A percentile compares a stretch with the other conserved stretches of the same genome.
Conservation (phyloP, 1,140 invertebrate species). For the Coenobita brevimanus region DNA sequence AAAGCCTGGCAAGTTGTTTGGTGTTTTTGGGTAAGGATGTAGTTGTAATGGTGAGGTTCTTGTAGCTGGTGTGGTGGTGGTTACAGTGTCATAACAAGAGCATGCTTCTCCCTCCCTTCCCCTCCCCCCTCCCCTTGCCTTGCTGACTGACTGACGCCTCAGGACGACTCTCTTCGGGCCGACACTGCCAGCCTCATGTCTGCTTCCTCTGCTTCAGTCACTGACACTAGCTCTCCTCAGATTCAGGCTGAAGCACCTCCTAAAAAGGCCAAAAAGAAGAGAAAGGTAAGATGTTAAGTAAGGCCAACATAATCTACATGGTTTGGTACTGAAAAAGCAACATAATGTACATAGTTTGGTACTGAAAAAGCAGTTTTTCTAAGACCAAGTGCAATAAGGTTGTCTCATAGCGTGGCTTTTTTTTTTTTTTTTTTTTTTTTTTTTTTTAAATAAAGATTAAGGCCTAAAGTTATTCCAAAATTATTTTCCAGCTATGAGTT, state of each 20-base stretch:
- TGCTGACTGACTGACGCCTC: constrained; percentile 46
- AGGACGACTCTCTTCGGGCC: constrained; percentile 50
- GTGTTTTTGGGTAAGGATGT: constrained; percentile 21
- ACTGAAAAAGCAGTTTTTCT: too few relatives aligned
- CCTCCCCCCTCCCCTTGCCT: constrained; percentile 31
- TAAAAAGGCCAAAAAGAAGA: constrained; percentile 63
- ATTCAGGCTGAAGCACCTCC: constrained; percentile 33
- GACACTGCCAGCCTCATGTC: constrained; percentile 62
- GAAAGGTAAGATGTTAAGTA: constrained; percentile 49
- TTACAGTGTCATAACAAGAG: constrained; percentile 53
- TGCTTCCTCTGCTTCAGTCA: constrained; percentile 61
- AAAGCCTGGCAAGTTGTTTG: not conserved
- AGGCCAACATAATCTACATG: too few relatives aligned
- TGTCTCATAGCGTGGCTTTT: too few relatives aligned
- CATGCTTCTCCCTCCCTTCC: constrained; percentile 57
- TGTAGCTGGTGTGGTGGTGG: constrained; percentile 15
- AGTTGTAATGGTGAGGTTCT: constrained; percentile 42
- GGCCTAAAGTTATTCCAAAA: too few relatives aligned
- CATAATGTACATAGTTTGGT: too few relatives aligned
- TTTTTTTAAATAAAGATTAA: too few relatives aligned
- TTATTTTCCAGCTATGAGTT: too few relatives aligned
- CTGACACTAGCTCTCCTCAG: constrained; percentile 55
- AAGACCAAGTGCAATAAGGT: too few relatives aligned
- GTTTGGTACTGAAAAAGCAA: too few relatives aligned
- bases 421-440: too few relatives aligned